Conservation (phyloP, 2,797 vertebrate species). For the Diplodus puntazzo region DNA sequence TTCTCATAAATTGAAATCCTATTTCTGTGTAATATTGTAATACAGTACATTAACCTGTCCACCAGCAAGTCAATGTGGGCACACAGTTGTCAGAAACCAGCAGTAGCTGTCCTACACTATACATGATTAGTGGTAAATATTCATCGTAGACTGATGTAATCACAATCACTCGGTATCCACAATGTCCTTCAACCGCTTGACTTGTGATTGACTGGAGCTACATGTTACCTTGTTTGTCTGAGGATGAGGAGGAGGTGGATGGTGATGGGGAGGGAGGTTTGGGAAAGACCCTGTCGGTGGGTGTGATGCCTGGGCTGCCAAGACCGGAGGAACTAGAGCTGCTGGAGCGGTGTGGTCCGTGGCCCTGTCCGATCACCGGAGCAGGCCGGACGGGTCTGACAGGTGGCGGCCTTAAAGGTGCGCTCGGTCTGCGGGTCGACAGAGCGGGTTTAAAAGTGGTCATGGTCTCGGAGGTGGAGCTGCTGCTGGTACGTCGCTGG, state of each 20-base stretch:
- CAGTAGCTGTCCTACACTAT: slow-evolving; percentile 38
- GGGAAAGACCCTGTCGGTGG: slow-evolving; percentile 93
- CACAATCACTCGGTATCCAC: slow-evolving; percentile 41
- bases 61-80: slow-evolving; percentile 28
- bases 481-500: slow-evolving; percentile 92
- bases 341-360: slow-evolving; percentile 90
- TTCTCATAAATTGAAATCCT: slow-evolving; percentile 45
- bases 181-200: slow-evolving; percentile 34
- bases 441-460: slow-evolving; percentile 94
- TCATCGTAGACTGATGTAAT: slow-evolving; percentile 38
- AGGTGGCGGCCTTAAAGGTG: slow-evolving; percentile 91
- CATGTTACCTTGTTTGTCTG: slow-evolving; percentile 83
- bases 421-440: slow-evolving; percentile 87
- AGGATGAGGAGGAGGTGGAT: slow-evolving; percentile 81
- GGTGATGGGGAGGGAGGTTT: slow-evolving; percentile 85
- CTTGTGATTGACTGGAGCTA: slow-evolving; percentile 59
- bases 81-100: slow-evolving; percentile 42
- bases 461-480: slow-evolving; percentile 93
- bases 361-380: slow-evolving; percentile 75
- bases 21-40: slow-evolving; percentile 50
- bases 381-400: slow-evolving; percentile 87
- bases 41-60: slow-evolving; percentile 44
- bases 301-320: slow-evolving; percentile 92
- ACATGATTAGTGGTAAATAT: slow-evolving; percentile 62
- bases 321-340: slow-evolving; percentile 93